Evolutionary conservation across 1,140 invertebrate species (phyloP), one percentile per base, ranked within the genome.

Genomic region (Camponotus vicinus): DNA sequence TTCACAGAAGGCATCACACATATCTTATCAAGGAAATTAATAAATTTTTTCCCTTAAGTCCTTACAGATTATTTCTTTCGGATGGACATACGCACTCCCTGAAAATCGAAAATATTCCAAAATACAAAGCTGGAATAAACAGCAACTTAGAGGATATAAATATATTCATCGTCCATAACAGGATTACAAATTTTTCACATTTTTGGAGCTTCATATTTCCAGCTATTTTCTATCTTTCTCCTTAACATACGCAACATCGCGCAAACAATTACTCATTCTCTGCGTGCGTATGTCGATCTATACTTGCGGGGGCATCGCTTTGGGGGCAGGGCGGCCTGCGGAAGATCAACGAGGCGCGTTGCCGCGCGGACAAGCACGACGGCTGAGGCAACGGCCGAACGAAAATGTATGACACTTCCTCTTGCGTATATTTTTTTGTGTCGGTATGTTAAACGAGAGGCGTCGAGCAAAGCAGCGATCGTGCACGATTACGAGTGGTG

Each of bases 371-470:
- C 69, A 45, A 45, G 79, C 37, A 18, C 69, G 69, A 61, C 67
- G 55, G 69, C 69, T 45, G 18, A 61, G 79, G 69, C 69, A 75
- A 75, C 57, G 69, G 66, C 67, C 52, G 18, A 83, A 83, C 69
- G 40, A 83, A 83, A 83, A 83, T 64, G 79, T 83, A 83, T 83
- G 79, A 83, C 69, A 83, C 69, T 75, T 76, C 70, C 40, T 59
- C 13, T 76, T 59, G 57, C 70, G 73, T 66, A 45, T 49, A 83
- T 89, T 86, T 89, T 89, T 85, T 89, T 73, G 42, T 67, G 88
- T 86, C 80, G 86, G 84, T 82, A 86, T 83, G 89, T 86, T 92
- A 93, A 93, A 92, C 91, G 91, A 92, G 91, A 89, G 89, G 89
- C 91, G 87, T 90, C 90, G 83, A 86, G 86, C 90, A 87, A 88